These are phyloP conservation scores for Piprites chloris DNA, from an alignment of 2,113 vertebrate genomes.

Conservation along the genomic window DNA sequence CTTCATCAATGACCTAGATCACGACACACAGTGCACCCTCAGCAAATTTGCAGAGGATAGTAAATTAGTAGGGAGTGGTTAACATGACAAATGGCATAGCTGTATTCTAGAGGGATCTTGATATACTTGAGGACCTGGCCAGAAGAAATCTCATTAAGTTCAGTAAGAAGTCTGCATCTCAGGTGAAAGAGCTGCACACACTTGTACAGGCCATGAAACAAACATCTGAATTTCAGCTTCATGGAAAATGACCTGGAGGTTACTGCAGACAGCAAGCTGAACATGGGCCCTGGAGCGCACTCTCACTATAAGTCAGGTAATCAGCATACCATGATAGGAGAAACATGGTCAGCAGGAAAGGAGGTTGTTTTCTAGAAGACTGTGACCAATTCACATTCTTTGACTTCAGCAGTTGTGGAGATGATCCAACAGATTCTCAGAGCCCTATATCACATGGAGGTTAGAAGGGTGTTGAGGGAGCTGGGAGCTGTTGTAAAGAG, in stretches of 20 bases:
- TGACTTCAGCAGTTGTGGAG: neutral
- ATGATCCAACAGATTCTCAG: neutral
- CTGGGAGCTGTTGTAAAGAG: neutral
- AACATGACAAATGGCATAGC: neutral
- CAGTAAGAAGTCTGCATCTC: neutral
- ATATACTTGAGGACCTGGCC: neutral
- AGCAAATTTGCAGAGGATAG: neutral
- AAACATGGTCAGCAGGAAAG: neutral
- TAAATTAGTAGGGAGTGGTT: conserved; percentile 27
- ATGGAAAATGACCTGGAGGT: neutral
- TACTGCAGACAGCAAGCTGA: neutral
- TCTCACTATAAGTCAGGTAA: neutral
- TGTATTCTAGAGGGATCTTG: neutral
- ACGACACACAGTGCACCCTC: conserved; percentile 2
- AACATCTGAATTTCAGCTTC: neutral
- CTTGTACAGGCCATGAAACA: neutral
- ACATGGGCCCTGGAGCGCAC: neutral
- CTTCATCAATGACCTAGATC: conserved; percentile 38
- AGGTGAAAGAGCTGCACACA: neutral
- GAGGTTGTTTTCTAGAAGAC: neutral
- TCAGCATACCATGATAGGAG: neutral
- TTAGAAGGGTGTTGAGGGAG: neutral
- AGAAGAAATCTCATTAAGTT: neutral
- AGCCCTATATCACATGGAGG: neutral
- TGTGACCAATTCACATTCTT: neutral